Conservation (phyloP, 1,140 invertebrate species). For the Drosophila punjabiensis region DNA sequence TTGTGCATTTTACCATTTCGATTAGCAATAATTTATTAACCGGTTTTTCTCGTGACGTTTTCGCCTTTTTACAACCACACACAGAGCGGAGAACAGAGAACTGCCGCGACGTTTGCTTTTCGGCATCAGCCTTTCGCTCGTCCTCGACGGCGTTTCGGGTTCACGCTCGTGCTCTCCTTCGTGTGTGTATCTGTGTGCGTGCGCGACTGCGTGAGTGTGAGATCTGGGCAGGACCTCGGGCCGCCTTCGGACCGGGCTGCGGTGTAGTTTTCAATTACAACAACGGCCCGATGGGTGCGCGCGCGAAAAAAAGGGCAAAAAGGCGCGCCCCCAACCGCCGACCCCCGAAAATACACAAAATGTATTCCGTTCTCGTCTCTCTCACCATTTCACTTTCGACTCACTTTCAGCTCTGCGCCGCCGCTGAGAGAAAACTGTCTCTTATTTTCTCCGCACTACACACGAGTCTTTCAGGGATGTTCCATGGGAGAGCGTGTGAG, state of each 20-base stretch:
- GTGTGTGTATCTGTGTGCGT: constrained; percentile 35
- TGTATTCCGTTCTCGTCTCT: constrained; percentile 64
- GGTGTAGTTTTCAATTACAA: constrained; percentile 76
- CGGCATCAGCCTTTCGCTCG: constrained; percentile 38
- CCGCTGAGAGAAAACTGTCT: constrained; percentile 33
- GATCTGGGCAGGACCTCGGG: constrained; percentile 47
- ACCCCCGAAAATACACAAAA: constrained; percentile 65
- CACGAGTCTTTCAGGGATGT: constrained; percentile 11
- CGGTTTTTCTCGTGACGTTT: constrained; percentile 83
- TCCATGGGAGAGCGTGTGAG: neutral
- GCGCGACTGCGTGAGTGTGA: constrained; percentile 34
- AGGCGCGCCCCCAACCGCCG: constrained; percentile 62
- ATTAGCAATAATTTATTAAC: constrained; percentile 85
- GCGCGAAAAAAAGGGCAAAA: constrained; percentile 70
- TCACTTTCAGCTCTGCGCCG: constrained; percentile 21
- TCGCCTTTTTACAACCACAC: constrained; percentile 82
- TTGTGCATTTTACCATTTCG: constrained; percentile 65
- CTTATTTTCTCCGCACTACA: constrained; percentile 11
- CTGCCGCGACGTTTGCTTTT: constrained; percentile 49
- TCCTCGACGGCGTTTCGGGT: constrained; percentile 1
- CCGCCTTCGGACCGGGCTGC: constrained; percentile 51
- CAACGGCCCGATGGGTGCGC: constrained; percentile 50
- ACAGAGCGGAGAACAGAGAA: constrained; percentile 68
- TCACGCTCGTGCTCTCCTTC: constrained; percentile 36
- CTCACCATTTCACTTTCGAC: constrained; percentile 42